phyloP scores from a whole-genome alignment of 2,113 vertebrate genomes.

The Hyperopisus bebe region DNA sequence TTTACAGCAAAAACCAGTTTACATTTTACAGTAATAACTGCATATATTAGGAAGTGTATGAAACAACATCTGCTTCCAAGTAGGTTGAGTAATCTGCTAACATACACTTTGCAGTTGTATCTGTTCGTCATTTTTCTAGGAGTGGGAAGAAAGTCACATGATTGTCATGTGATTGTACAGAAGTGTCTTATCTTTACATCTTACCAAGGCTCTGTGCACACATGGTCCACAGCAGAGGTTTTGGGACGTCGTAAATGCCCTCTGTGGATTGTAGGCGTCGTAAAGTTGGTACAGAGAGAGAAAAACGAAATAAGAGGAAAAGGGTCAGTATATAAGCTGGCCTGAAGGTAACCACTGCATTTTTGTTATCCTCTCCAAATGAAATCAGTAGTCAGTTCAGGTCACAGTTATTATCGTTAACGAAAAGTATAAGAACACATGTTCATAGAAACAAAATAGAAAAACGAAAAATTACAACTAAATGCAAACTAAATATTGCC shows the following conservation, averaged over 20 bases:
- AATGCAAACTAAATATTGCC: neutral
- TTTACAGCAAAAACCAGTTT: neutral
- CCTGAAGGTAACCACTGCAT: neutral
- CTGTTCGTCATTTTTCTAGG: neutral
- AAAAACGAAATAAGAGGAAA: neutral
- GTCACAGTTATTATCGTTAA: neutral
- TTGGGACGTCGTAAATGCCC: conserved; percentile 57
- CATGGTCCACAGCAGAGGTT: conserved; percentile 33
- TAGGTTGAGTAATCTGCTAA: neutral
- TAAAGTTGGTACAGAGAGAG: conserved; percentile 10
- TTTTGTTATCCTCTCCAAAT: neutral
- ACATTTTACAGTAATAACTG: neutral
- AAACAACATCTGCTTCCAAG: neutral
- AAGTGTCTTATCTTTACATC: neutral
- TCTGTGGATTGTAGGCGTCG: conserved; percentile 33
- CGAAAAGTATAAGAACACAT: neutral
- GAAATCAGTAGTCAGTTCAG: neutral
- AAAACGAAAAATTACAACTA: neutral
- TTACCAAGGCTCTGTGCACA: conserved; percentile 40
- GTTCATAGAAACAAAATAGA: neutral
- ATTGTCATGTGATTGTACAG: neutral
- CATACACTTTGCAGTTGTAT: neutral
- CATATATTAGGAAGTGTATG: neutral
- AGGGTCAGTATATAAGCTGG: neutral
- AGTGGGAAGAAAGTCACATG: neutral